phyloP scores from a whole-genome alignment of 2,888 invertebrate genomes.

The Glaucopsyche alexis region DNA sequence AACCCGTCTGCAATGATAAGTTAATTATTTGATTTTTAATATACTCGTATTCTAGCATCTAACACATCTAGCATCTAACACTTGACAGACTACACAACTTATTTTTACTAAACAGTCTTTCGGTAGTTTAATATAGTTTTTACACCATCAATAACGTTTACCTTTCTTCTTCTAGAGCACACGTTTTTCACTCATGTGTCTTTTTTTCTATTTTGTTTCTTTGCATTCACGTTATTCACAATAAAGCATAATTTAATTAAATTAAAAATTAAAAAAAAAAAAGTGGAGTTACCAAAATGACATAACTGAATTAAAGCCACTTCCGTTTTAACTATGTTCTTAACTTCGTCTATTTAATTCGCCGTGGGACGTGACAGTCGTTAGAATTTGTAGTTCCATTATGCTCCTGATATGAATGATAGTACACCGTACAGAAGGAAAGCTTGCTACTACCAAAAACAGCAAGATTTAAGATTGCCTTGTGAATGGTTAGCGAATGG shows the following conservation, averaged over 20 bases:
- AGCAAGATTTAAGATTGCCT: background rate
- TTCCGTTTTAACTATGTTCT: conserved; percentile 3
- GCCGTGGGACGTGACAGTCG: background rate
- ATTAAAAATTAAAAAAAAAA: too few relatives aligned
- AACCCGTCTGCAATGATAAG: background rate
- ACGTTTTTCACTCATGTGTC: background rate
- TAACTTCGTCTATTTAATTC: background rate
- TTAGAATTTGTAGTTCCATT: conserved; percentile 13
- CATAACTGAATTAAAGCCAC: background rate
- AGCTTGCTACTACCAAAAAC: conserved; percentile 8
- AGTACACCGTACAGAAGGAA: background rate
- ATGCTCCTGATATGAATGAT: conserved; percentile 40
- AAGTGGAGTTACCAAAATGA: background rate
- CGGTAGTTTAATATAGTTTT: too few relatives aligned
- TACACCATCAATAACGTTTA: too few relatives aligned
- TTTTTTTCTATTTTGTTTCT: background rate
- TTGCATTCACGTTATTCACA: background rate
- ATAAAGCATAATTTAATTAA: background rate
- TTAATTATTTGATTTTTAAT: background rate
- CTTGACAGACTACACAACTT: too few relatives aligned
- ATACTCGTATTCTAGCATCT: too few relatives aligned
- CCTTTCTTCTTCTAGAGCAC: background rate
- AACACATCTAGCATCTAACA: too few relatives aligned
- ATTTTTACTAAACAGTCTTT: too few relatives aligned
- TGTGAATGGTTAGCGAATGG: too few relatives aligned